Percentiles rank a stretch among this genome's conserved stretches.
These are phyloP conservation scores for Mustela lutreola DNA, from an alignment of 2,113 vertebrate species.

Conservation along the genomic window DNA sequence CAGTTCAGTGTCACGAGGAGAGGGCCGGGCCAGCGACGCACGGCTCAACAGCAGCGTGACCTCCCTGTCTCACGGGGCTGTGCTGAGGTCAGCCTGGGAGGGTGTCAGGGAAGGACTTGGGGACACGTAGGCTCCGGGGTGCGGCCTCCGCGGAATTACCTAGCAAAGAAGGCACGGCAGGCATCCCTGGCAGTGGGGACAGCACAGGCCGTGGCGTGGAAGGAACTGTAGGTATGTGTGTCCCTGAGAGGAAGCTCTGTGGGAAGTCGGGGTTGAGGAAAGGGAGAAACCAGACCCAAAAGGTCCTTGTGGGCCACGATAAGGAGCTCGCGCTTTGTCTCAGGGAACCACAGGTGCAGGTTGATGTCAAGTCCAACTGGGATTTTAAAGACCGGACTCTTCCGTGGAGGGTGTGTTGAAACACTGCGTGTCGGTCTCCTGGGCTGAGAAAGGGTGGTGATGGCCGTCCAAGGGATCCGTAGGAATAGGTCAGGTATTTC, in stretches of 20 bases:
- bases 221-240: background rate
- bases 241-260: background rate
- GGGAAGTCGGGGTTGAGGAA: background rate
- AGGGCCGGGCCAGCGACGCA: background rate
- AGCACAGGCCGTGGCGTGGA: fast-evolving
- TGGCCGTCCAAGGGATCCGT: background rate
- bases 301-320: background rate
- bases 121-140: background rate
- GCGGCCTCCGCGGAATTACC: no score
- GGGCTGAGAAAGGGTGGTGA: background rate
- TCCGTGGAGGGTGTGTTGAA: background rate
- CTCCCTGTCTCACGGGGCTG: background rate
- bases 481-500: background rate
- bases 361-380: background rate
- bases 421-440: background rate
- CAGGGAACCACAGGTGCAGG: background rate
- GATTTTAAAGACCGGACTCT: background rate
- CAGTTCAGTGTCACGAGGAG: fast-evolving
- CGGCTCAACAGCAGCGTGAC: fast-evolving
- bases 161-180: background rate
- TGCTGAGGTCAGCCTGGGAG: background rate
- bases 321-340: background rate
- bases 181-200: fast-evolving
- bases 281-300: background rate
- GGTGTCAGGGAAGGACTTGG: no score